phyloP scores from a whole-genome alignment of 64 coral and sea anemone genomes.

The Astreopora myriophthalma region DNA sequence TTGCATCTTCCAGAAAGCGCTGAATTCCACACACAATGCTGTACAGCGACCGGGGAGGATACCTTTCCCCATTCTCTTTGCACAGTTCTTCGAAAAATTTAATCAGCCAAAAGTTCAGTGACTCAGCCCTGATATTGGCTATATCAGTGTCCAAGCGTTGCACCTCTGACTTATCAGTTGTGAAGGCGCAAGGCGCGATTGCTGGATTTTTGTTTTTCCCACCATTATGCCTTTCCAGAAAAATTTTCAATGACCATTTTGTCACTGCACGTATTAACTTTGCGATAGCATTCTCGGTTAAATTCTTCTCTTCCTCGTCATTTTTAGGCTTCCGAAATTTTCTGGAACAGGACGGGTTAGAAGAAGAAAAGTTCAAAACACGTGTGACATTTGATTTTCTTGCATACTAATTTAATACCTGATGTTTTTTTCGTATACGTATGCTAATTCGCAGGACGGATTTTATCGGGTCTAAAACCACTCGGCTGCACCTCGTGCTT shows the following conservation, averaged over 20 bases:
- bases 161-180: background rate
- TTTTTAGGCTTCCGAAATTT: too few relatives aligned
- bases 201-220: background rate
- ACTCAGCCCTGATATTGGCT: background rate
- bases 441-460: too few relatives aligned
- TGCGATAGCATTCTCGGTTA: background rate
- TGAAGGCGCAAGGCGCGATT: background rate
- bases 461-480: too few relatives aligned
- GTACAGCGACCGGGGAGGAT: slow-evolving; percentile 25
- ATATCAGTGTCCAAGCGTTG: background rate
- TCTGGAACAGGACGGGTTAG: too few relatives aligned
- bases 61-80: background rate
- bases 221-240: background rate
- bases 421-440: too few relatives aligned
- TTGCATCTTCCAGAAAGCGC: background rate
- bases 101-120: slow-evolving; percentile 7
- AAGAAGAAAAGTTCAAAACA: too few relatives aligned
- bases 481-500: too few relatives aligned
- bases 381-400: too few relatives aligned
- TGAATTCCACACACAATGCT: background rate
- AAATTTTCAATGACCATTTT: background rate
- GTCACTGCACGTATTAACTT: background rate
- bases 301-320: too few relatives aligned
- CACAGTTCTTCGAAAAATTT: background rate
- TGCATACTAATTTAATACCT: too few relatives aligned